A percentile compares a stretch with the other conserved stretches of the same genome.
Evolutionary conservation across 2,797 vertebrate species (phyloP).

Genomic region (Melanogrammus aeglefinus): DNA sequence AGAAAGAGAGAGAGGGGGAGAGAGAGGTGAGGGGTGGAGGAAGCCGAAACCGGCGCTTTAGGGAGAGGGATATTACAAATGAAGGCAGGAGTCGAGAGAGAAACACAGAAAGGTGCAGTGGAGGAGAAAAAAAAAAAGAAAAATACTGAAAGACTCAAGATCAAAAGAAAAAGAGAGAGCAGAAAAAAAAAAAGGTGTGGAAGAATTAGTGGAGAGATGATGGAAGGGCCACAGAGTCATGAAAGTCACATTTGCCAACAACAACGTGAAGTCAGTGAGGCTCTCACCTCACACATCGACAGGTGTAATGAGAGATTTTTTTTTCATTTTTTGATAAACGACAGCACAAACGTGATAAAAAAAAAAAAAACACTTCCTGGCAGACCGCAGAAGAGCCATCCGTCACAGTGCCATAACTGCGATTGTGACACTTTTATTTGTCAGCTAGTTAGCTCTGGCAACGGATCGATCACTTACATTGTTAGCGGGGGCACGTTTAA

Average conservation of each 20-base stretch:
- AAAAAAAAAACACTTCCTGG: conserved; percentile 53
- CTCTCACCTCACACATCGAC: conserved; percentile 45
- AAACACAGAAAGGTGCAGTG: conserved; percentile 35
- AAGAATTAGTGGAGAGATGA: conserved; percentile 47
- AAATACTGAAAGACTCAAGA: neutral
- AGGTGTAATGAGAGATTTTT: conserved; percentile 59
- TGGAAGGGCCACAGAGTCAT: conserved; percentile 46
- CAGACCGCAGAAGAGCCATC: conserved; percentile 61
- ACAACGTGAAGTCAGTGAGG: conserved; percentile 62
- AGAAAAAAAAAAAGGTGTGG: conserved; percentile 37
- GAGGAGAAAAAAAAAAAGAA: conserved; percentile 21
- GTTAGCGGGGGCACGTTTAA: conserved; percentile 59
- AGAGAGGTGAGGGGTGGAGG: conserved; percentile 57
- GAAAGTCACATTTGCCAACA: conserved; percentile 62
- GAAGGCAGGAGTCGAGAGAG: conserved; percentile 53
- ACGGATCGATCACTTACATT: conserved; percentile 63
- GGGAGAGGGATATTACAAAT: conserved; percentile 66
- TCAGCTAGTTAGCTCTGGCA: conserved; percentile 66
- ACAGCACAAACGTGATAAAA: conserved; percentile 55
- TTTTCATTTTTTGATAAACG: conserved; percentile 44
- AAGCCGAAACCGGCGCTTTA: conserved; percentile 55
- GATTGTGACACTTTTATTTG: conserved; percentile 70
- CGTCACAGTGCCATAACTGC: conserved; percentile 64
- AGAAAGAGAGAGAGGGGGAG: conserved; percentile 41
- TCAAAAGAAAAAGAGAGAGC: neutral